phyloP scores from a whole-genome alignment of 2,113 vertebrate genomes.

The Entelurus aequoreus region DNA sequence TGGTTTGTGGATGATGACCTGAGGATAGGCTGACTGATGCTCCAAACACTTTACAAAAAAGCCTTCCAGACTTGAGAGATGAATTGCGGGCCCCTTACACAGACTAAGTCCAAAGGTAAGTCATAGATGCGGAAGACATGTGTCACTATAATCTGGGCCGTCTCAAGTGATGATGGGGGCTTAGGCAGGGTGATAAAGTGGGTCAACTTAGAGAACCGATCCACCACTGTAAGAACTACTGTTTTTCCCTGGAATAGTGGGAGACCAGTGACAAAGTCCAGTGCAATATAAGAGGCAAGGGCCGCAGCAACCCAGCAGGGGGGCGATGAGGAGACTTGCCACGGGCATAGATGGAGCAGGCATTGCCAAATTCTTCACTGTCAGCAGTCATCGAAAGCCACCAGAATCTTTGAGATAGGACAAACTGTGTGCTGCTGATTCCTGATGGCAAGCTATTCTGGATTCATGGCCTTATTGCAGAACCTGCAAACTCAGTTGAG shows the following conservation, averaged over 20 bases:
- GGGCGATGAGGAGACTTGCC: neutral
- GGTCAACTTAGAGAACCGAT: neutral
- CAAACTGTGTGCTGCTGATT: conserved; percentile 15
- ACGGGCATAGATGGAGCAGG: neutral
- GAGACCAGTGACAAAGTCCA: neutral
- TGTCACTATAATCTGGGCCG: too few relatives aligned
- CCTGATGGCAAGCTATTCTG: neutral
- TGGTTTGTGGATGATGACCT: too few relatives aligned
- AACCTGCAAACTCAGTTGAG: neutral
- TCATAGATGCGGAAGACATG: too few relatives aligned
- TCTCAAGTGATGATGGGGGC: neutral
- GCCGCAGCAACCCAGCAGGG: neutral
- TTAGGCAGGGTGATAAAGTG: neutral
- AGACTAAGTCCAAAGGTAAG: too few relatives aligned
- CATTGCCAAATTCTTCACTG: conserved; percentile 5
- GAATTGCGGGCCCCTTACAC: too few relatives aligned
- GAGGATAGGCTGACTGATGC: too few relatives aligned
- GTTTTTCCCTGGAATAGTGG: neutral
- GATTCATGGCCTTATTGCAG: neutral
- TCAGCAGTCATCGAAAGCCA: neutral
- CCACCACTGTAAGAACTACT: neutral
- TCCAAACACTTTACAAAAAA: too few relatives aligned
- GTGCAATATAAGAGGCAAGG: neutral
- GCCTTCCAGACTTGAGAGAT: too few relatives aligned
- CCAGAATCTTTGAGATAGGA: neutral